Base-by-base conservation (phyloP, 2,113 vertebrate genomes). In the Takifugu flavidus region DNA sequence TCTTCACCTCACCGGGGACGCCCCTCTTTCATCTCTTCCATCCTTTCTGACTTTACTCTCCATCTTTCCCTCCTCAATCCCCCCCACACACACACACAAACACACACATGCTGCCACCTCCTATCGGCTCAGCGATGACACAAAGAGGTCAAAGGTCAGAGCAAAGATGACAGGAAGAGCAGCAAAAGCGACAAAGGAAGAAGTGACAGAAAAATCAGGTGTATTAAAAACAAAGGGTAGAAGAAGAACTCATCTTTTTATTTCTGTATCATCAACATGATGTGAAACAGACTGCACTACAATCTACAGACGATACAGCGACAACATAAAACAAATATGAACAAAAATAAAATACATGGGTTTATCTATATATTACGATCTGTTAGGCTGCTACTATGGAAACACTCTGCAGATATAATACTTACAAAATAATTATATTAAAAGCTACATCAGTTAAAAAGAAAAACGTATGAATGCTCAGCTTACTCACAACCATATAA, bases 241-340 rank as follows among this genome's bases (percentile, higher is more conserved):
- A 31, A 31, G 29, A 31, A 31, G 29, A 31, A 31, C 29, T 31
- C 29, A 31, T 31, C 29, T 51, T 26, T 45, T 27, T 29, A 0
- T 27, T 55, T 26, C 46, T 28, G 14, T 56, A 26, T 2, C 29
- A 31, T 31, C 3, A 20, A 20, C 20, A 20, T 20, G 29, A 29
- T 34, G 51, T 49, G 62, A 65, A 81, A 75, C 43, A 68, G 4
- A 62, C 12, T 53, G 50, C 6, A 63, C 68, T 68, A 78, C 56
- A 71, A 7, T 26, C 71, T 76, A 82, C 67, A 76, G 43, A 78
- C 44, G n/a, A 71, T 13, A 73, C 72, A 60, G 53, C 31, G 28
- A 70, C 55, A 94, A 95, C 93, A 94, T 95, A 94, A 82, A 95
- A 95, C 34, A 94, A 95, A 95, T 94, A 94, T 92, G 92, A 91